A percentile compares a stretch with the other conserved stretches of the same genome.
Evolutionary conservation across 2,888 invertebrate species (phyloP).

Genomic region (Nesidiocoris tenuis): DNA sequence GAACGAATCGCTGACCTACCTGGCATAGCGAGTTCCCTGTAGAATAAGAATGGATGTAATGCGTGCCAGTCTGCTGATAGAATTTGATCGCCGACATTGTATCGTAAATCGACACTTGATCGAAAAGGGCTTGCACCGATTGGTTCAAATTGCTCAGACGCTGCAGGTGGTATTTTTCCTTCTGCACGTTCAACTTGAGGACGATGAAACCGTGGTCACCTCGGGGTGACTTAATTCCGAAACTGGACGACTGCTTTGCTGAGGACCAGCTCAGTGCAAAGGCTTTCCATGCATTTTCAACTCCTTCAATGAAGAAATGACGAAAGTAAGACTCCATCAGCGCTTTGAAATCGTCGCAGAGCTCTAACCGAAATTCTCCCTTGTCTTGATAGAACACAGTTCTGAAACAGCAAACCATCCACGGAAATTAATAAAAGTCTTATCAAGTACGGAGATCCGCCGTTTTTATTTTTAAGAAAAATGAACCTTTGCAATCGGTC

Average conservation of each 20-base stretch:
- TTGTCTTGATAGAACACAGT: background rate
- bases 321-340: conserved; percentile 12
- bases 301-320: conserved; percentile 8
- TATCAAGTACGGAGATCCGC: too few relatives aligned
- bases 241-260: background rate
- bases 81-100: background rate
- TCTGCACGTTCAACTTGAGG: conserved; percentile 16
- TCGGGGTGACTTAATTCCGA: background rate
- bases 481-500: too few relatives aligned
- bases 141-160: background rate
- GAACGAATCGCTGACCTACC: too few relatives aligned
- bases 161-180: background rate
- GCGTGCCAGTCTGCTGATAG: conserved; percentile 12
- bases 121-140: background rate
- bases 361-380: conserved; percentile 5
- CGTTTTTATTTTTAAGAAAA: too few relatives aligned
- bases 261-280: conserved; percentile 1
- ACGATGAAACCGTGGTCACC: conserved; percentile 6
- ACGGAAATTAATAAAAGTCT: too few relatives aligned
- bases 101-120: background rate
- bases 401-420: background rate
- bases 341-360: conserved; percentile 3
- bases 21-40: conserved; percentile 19
- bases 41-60: conserved; percentile 19
- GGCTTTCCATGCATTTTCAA: conserved; percentile 12